Evolutionary conservation across 2,797 vertebrate species (phyloP).

Genomic region (Corythornis leucogaster): DNA sequence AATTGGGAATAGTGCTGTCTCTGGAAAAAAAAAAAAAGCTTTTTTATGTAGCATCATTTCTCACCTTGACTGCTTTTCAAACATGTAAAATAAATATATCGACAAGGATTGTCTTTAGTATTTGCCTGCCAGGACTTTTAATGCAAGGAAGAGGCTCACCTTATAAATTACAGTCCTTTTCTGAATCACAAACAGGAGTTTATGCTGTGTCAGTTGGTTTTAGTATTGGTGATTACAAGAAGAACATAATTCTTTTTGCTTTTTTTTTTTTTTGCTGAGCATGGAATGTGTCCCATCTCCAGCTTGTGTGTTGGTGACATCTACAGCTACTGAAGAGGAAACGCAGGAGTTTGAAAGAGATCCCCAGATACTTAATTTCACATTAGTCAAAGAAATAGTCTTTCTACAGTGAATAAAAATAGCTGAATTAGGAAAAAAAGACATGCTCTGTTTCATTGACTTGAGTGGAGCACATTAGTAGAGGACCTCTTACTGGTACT

Average conservation of each 20-base stretch:
- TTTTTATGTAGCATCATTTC: neutral
- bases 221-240: neutral
- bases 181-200: neutral
- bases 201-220: neutral
- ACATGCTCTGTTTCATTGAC: neutral
- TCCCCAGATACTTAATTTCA: neutral
- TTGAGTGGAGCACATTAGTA: neutral
- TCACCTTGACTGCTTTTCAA: neutral
- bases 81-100: neutral
- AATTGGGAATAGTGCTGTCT: neutral
- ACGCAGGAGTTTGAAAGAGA: neutral
- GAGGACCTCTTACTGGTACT: neutral
- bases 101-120: neutral
- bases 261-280: neutral
- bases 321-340: neutral
- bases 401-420: neutral
- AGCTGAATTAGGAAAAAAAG: neutral
- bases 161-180: neutral
- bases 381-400: neutral
- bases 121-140: neutral
- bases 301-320: neutral
- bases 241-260: neutral
- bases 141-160: neutral
- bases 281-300: neutral
- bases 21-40: neutral